phyloP scores from a whole-genome alignment of 2,888 invertebrate genomes.

The Ecliptopera silaceata region DNA sequence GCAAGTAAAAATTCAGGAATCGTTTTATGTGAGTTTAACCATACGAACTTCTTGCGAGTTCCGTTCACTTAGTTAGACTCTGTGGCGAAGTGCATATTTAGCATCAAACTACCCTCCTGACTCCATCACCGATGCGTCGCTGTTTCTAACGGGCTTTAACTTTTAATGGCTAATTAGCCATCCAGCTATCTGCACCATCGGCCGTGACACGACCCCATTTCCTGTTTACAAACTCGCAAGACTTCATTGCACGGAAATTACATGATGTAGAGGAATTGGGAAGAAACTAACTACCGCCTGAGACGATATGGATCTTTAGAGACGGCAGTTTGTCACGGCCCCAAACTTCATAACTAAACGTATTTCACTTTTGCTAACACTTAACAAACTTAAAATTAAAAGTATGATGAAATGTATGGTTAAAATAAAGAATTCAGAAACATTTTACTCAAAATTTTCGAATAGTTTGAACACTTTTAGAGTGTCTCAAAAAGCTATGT shows the following conservation, averaged over 20 bases:
- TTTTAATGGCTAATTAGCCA: slow-evolving; percentile 64
- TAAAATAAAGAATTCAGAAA: too few species aligned
- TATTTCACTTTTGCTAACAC: too few species aligned
- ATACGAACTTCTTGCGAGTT: background rate
- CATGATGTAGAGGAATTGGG: slow-evolving; percentile 9
- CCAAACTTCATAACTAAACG: background rate
- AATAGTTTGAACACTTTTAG: too few species aligned
- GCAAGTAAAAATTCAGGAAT: background rate
- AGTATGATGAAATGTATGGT: too few species aligned
- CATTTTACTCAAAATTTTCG: too few species aligned
- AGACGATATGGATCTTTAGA: slow-evolving; percentile 18
- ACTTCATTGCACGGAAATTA: slow-evolving; percentile 25
- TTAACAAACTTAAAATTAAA: too few species aligned
- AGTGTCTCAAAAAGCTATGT: too few species aligned
- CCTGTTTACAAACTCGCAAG: slow-evolving; percentile 46
- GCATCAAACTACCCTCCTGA: background rate
- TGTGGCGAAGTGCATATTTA: background rate
- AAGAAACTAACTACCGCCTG: slow-evolving; percentile 2
- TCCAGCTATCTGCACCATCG: slow-evolving; percentile 41
- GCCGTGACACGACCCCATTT: slow-evolving; percentile 43
- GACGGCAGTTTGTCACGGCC: background rate
- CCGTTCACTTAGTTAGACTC: background rate
- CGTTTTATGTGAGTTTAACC: too few species aligned
- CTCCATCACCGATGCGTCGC: background rate
- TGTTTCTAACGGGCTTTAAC: slow-evolving; percentile 42